Conservation (phyloP, 1,140 invertebrate species). For the Polypedilum pembai region DNA sequence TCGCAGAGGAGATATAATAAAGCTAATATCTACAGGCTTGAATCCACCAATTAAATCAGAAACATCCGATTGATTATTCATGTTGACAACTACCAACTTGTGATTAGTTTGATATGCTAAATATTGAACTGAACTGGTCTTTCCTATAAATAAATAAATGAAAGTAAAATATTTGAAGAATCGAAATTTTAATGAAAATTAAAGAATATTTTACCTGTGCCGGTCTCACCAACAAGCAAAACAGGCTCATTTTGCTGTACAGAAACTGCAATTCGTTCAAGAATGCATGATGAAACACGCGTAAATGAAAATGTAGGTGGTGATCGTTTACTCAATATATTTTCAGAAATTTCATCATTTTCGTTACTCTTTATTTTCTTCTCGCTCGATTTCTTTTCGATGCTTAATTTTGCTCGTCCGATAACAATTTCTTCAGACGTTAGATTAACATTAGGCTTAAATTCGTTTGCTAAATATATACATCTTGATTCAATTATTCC, state of each 20-base stretch:
- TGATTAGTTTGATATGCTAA: constrained; percentile 76
- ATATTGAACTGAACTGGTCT: constrained; percentile 94
- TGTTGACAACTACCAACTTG: constrained; percentile 91
- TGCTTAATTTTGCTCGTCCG: constrained; percentile 50
- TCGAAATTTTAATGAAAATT: no score
- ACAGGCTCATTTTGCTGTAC: constrained; percentile 81
- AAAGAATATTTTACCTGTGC: constrained; percentile 66
- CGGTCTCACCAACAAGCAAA: constrained; percentile 94
- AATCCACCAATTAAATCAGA: constrained; percentile 93
- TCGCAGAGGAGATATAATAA: constrained; percentile 70
- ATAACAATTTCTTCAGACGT: constrained; percentile 44
- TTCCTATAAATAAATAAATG: constrained; percentile 49
- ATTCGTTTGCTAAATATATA: constrained; percentile 66
- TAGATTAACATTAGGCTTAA: constrained; percentile 68
- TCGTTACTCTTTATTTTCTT: background rate
- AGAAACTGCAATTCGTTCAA: constrained; percentile 81
- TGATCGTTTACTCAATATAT: constrained; percentile 31
- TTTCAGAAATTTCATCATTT: constrained; percentile 9
- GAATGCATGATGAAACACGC: constrained; percentile 63
- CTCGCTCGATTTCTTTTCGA: constrained; percentile 30
- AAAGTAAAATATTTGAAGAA: no score
- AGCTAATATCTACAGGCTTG: constrained; percentile 89
- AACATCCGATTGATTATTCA: constrained; percentile 98
- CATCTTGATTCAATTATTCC: constrained; percentile 77
- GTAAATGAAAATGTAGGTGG: constrained; percentile 70